These are phyloP conservation scores for Microdon myrmicae DNA, from an alignment of 2,888 invertebrate species.

Conservation along the genomic window DNA sequence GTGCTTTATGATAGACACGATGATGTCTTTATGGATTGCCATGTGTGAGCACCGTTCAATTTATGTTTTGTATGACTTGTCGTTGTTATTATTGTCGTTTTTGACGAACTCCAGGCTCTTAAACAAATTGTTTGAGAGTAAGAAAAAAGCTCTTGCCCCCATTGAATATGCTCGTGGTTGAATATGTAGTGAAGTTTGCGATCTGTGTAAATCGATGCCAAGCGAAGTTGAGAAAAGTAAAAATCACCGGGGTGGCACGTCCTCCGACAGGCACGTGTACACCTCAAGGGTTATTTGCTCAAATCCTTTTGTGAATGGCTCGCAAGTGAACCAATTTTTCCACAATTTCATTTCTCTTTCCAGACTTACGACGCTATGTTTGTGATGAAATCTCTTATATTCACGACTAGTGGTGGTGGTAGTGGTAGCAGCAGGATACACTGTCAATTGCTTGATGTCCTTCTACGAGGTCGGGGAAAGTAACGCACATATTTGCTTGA, in stretches of 20 bases:
- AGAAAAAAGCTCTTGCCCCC: no score
- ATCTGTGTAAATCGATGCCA: constrained; percentile 29
- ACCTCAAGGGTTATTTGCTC: constrained; percentile 43
- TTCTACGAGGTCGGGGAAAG: constrained; percentile 12
- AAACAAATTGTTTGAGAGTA: no score
- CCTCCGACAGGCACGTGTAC: constrained; percentile 39
- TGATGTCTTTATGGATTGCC: constrained; percentile 17
- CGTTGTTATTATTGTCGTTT: no score
- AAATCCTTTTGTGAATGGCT: constrained; percentile 36
- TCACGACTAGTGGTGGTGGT: no score
- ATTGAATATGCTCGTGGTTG: no score
- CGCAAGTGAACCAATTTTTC: constrained; percentile 43
- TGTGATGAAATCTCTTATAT: not conserved
- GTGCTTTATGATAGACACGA: constrained; percentile 29
- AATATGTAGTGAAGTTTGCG: constrained; percentile 1
- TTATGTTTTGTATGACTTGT: no score
- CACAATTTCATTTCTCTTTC: constrained; percentile 42
- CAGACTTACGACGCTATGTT: constrained; percentile 8
- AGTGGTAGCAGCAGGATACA: constrained; percentile 16
- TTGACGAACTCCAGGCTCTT: no score
- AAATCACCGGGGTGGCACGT: constrained; percentile 24
- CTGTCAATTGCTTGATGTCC: constrained; percentile 7
- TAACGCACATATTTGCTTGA: constrained; percentile 29
- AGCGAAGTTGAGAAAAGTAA: constrained; percentile 17
- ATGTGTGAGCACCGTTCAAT: no score